A percentile compares a stretch with the other conserved stretches of the same genome.
Conservation (phyloP, 1,140 invertebrate genomes). For the Nautilus pompilius region DNA sequence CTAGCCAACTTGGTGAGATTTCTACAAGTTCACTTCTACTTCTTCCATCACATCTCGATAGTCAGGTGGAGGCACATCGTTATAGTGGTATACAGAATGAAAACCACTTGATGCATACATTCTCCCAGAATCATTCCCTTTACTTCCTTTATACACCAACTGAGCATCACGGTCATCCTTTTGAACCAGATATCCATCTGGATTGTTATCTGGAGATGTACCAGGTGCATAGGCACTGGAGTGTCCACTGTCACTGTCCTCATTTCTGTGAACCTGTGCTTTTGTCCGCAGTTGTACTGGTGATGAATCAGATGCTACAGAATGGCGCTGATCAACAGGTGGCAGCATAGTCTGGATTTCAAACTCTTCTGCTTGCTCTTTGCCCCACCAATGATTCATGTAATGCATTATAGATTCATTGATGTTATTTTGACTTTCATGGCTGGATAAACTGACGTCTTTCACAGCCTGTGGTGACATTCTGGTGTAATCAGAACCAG, state of each 20-base stretch:
- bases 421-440: slow-evolving; percentile 4
- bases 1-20: too few species aligned
- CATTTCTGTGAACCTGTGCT: slow-evolving; percentile 35
- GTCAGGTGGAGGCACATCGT: slow-evolving; percentile 25
- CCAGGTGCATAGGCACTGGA: slow-evolving; percentile 44
- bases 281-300: slow-evolving; percentile 21
- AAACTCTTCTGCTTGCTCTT: slow-evolving; percentile 2
- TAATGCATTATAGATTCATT: slow-evolving; percentile 16
- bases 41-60: slow-evolving; percentile 26
- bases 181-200: slow-evolving; percentile 42
- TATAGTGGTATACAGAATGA: slow-evolving; percentile 12
- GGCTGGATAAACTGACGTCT: slow-evolving; percentile 2
- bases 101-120: slow-evolving; percentile 5
- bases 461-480: slow-evolving; percentile 24
- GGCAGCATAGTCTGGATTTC: slow-evolving; percentile 9
- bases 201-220: slow-evolving; percentile 28
- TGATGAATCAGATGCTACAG: slow-evolving; percentile 1
- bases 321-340: not conserved
- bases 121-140: not conserved
- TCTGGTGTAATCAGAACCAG: slow-evolving; percentile 30
- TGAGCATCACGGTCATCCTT: slow-evolving; percentile 16
- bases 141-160: not conserved
- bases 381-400: slow-evolving; percentile 14
- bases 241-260: slow-evolving; percentile 48
- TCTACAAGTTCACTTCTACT: too few species aligned